Percentiles rank a stretch among this genome's conserved stretches.
These are phyloP conservation scores for Rhea americana DNA, from an alignment of 2,113 vertebrate species.

Conservation along the genomic window DNA sequence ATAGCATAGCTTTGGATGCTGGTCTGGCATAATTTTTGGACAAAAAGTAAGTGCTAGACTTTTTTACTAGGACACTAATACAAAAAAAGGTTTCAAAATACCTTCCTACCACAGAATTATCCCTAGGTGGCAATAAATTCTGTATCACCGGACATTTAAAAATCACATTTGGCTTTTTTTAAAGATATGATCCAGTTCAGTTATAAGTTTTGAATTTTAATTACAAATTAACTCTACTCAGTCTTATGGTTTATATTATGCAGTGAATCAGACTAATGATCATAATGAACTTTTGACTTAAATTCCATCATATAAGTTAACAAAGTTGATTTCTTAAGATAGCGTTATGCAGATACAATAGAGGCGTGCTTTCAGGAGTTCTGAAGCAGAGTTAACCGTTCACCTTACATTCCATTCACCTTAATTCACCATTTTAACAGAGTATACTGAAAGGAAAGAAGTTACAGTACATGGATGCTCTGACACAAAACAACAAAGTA, in stretches of 20 bases:
- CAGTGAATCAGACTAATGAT: neutral
- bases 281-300: neutral
- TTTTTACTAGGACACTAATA: neutral
- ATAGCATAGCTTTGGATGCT: neutral
- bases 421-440: neutral
- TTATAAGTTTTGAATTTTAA: neutral
- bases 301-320: neutral
- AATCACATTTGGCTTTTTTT: neutral
- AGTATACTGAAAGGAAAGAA: neutral
- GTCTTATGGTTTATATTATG: neutral
- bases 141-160: neutral
- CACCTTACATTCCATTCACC: neutral
- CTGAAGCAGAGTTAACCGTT: neutral
- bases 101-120: neutral
- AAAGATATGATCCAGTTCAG: neutral
- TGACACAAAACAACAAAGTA: neutral
- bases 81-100: neutral
- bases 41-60: neutral
- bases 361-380: neutral
- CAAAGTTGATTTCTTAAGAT: neutral
- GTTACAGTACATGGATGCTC: neutral
- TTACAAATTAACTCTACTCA: neutral
- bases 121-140: neutral
- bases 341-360: neutral
- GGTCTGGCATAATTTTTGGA: neutral